These are phyloP conservation scores for Eremobia ochroleuca DNA, from an alignment of 2,888 invertebrate species.

Conservation along the genomic window DNA sequence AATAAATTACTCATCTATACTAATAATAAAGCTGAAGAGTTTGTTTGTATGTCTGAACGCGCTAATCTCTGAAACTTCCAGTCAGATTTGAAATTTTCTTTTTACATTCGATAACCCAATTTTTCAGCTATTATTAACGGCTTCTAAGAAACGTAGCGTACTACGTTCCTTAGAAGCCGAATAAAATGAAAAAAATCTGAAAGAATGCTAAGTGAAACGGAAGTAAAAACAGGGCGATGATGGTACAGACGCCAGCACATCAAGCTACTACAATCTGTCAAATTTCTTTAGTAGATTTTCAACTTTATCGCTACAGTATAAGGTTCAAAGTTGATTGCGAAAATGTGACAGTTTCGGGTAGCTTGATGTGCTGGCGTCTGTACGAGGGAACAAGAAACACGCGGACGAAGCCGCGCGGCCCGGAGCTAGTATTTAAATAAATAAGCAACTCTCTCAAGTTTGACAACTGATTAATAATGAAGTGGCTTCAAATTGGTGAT, in stretches of 20 bases:
- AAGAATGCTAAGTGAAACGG: not conserved
- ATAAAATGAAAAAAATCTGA: not conserved
- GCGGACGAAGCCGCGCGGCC: not conserved
- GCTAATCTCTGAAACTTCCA: not conserved
- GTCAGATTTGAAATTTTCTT: not conserved
- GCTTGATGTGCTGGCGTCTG: too few species aligned
- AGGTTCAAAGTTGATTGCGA: too few species aligned
- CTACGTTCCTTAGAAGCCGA: not conserved
- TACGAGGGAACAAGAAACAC: not conserved
- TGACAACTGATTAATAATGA: slow-evolving; percentile 62
- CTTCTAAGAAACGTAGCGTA: too few species aligned
- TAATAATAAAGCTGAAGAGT: not conserved
- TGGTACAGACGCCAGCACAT: too few species aligned
- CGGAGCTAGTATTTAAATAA: slow-evolving; percentile 6
- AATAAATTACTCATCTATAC: not conserved
- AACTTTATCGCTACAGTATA: too few species aligned
- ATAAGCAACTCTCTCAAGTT: slow-evolving; percentile 43
- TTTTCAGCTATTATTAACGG: not conserved
- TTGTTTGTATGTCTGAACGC: not conserved
- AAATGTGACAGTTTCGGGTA: too few species aligned
- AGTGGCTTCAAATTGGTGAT: slow-evolving; percentile 57
- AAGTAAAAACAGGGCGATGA: too few species aligned
- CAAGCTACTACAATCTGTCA: too few species aligned
- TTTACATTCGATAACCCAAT: not conserved
- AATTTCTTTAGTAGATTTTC: too few species aligned